These are phyloP conservation scores for Lepus americanus DNA, from an alignment of 2,113 vertebrate genomes.

Conservation along the genomic window DNA sequence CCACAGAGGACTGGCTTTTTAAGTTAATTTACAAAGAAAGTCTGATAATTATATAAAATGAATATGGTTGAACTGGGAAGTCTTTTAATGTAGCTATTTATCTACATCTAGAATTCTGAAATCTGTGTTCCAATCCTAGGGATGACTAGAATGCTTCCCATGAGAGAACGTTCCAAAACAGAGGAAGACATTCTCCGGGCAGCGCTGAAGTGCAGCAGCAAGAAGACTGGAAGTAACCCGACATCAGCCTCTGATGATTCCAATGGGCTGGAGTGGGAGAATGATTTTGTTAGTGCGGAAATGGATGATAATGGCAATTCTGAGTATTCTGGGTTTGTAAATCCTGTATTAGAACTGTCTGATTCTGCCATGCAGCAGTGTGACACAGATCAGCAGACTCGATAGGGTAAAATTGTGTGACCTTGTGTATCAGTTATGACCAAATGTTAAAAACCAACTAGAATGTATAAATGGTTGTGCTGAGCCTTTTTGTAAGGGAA, in stretches of 20 bases:
- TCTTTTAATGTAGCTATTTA: constrained; percentile 11
- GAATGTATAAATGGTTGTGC: constrained; percentile 62
- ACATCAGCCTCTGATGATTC: constrained; percentile 96
- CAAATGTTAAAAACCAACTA: constrained; percentile 71
- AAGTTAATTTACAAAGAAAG: constrained; percentile 26
- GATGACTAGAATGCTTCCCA: constrained; percentile 93
- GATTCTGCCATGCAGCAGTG: constrained; percentile 84
- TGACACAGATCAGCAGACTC: constrained; percentile 88
- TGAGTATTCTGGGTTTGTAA: constrained; percentile 95
- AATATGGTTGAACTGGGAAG: not conserved
- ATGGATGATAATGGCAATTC: constrained; percentile 93
- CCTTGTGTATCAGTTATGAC: constrained; percentile 49
- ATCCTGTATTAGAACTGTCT: constrained; percentile 93
- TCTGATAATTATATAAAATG: not conserved
- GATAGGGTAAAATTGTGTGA: constrained; percentile 85
- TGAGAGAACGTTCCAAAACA: constrained; percentile 95
- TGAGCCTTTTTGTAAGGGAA: constrained; percentile 66
- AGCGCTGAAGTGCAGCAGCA: constrained; percentile 89
- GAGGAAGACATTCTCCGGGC: constrained; percentile 98
- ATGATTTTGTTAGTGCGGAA: constrained; percentile 95
- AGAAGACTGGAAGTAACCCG: constrained; percentile 90
- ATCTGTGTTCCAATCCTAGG: constrained; percentile 85
- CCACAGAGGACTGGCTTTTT: not conserved
- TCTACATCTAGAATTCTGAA: not conserved
- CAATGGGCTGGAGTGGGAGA: constrained; percentile 97